phyloP scores from a whole-genome alignment of 2,888 invertebrate genomes.

The Idaea biselata region DNA sequence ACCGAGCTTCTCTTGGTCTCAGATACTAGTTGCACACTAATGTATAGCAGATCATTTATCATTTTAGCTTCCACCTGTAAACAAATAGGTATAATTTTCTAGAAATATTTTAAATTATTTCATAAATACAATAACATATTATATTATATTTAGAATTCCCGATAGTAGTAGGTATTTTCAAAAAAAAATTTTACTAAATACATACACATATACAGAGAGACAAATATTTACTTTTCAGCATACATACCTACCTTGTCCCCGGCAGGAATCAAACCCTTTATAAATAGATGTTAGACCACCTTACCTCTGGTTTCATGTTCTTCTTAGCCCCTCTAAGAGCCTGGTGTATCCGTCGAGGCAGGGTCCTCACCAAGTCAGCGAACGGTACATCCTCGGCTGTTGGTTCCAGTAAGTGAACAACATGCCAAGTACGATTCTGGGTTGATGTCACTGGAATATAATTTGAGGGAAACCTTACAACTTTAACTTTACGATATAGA shows the following conservation, averaged over 20 bases:
- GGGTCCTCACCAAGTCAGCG: constrained; percentile 23
- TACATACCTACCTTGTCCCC: too few species aligned
- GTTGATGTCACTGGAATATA: constrained; percentile 51
- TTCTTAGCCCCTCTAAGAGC: constrained; percentile 36
- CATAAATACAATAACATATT: too few species aligned
- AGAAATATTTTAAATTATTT: too few species aligned
- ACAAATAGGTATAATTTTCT: constrained; percentile 3
- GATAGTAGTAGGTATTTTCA: too few species aligned
- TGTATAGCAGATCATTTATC: constrained; percentile 51
- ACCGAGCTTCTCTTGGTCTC: constrained; percentile 31
- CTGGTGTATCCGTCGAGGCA: constrained; percentile 40
- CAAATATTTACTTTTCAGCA: too few species aligned
- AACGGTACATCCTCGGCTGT: constrained; percentile 35
- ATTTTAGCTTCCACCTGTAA: constrained; percentile 51
- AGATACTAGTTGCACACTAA: constrained; percentile 51
- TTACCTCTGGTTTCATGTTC: constrained; percentile 49
- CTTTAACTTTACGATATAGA: too few species aligned
- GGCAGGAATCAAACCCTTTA: too few species aligned
- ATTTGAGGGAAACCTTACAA: too few species aligned
- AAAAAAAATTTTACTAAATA: too few species aligned
- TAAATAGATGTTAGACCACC: too few species aligned
- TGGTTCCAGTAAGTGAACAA: constrained; percentile 48
- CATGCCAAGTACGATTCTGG: constrained; percentile 57
- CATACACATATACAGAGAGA: too few species aligned
- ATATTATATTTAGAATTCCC: too few species aligned